Conservation (phyloP, 2,888 invertebrate species). For the Pristionchus entomophagus region DNA sequence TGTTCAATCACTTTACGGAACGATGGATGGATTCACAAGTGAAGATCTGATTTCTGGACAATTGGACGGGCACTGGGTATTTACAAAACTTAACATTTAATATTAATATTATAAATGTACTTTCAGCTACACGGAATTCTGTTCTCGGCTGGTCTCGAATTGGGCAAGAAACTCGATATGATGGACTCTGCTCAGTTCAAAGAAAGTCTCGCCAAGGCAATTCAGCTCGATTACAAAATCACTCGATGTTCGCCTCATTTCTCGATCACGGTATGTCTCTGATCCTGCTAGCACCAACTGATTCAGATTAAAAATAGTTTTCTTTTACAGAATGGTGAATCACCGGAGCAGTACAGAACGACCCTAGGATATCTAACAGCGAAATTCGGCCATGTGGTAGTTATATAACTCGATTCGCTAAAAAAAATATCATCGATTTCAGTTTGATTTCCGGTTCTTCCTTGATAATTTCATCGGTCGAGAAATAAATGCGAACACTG, state of each 20-base stretch:
- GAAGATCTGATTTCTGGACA: not conserved
- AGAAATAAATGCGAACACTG: not conserved
- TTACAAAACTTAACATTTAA: too few species aligned
- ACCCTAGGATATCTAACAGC: not conserved
- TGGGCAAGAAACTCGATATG: not conserved
- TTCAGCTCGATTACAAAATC: slow-evolving; percentile 16
- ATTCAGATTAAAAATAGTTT: not conserved
- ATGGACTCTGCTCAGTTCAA: not conserved
- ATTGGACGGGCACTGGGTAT: not conserved
- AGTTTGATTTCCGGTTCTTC: slow-evolving; percentile 14
- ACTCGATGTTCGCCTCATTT: not conserved
- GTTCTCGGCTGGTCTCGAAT: not conserved
- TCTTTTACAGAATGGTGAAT: not conserved
- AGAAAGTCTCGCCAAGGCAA: not conserved
- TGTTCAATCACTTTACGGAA: not conserved
- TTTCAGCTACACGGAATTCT: not conserved
- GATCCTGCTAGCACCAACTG: too few species aligned
- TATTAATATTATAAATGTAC: not conserved
- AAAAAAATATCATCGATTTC: not conserved
- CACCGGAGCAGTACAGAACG: not conserved
- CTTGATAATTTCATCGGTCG: not conserved
- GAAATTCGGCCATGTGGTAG: not conserved
- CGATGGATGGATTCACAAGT: not conserved
- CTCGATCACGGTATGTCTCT: not conserved
- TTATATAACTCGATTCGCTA: not conserved